These are phyloP conservation scores for Drosophila baimaii DNA, from an alignment of 1,140 invertebrate species.

Conservation along the genomic window DNA sequence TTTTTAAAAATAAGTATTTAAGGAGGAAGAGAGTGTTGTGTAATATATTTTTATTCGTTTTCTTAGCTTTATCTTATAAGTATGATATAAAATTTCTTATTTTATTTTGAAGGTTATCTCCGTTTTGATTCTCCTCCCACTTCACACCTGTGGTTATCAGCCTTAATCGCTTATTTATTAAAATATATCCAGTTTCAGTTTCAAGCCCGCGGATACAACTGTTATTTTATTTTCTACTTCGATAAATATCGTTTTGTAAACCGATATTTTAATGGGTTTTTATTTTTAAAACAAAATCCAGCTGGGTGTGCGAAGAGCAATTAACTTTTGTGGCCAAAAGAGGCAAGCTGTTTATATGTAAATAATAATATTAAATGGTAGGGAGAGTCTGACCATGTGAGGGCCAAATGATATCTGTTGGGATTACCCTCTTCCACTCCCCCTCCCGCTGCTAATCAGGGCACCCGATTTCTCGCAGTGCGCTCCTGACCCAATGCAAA, in stretches of 20 bases:
- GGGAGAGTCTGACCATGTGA: conserved; percentile 2
- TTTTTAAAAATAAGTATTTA: too few species aligned
- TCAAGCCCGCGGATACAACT: neutral
- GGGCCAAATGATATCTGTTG: neutral
- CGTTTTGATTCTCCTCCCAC: neutral
- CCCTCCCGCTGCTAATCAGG: conserved; percentile 19
- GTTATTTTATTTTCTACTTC: neutral
- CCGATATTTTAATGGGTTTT: conserved; percentile 18
- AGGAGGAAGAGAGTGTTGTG: too few species aligned
- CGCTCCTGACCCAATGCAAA: conserved; percentile 40
- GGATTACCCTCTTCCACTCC: neutral
- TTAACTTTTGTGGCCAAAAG: conserved; percentile 15
- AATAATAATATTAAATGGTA: neutral
- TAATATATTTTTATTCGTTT: too few species aligned
- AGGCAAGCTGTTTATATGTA: neutral
- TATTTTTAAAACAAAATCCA: conserved; percentile 16
- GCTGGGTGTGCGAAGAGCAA: neutral
- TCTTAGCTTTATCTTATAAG: too few species aligned
- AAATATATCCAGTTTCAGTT: neutral
- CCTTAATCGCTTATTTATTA: neutral
- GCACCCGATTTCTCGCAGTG: conserved; percentile 46
- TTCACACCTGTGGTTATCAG: neutral
- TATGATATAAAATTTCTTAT: neutral
- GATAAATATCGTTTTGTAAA: conserved; percentile 2
- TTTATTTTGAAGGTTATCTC: neutral